Percentiles rank a stretch among this genome's conserved stretches.
Conservation (phyloP, 1,140 invertebrate genomes). For the Phymastichus coffea region DNA sequence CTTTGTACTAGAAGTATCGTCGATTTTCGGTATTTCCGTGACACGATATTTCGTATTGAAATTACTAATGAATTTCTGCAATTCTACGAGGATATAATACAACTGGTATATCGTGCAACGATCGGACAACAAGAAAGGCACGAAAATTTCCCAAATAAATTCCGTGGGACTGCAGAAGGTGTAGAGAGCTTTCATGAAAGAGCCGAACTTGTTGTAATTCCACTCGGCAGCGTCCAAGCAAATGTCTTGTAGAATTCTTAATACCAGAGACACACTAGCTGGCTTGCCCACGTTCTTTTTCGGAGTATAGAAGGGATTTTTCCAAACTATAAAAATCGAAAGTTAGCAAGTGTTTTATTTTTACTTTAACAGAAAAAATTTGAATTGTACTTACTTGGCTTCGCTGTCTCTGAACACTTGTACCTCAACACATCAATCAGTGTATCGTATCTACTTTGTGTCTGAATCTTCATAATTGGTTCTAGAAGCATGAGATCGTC, state of each 20-base stretch:
- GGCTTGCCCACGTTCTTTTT: too few relatives aligned
- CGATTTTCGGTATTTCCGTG: too few relatives aligned
- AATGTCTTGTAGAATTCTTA: conserved; percentile 30
- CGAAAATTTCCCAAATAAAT: conserved; percentile 40
- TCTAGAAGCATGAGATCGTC: conserved; percentile 36
- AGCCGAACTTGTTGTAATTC: conserved; percentile 32
- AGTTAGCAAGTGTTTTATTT: too few relatives aligned
- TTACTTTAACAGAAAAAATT: too few relatives aligned
- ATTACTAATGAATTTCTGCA: conserved; percentile 19
- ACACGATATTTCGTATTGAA: conserved; percentile 5
- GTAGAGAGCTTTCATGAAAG: conserved; percentile 31
- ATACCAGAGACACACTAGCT: neutral
- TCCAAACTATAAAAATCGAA: too few relatives aligned
- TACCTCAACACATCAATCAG: neutral
- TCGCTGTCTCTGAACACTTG: neutral
- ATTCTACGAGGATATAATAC: conserved; percentile 21
- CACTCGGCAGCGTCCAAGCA: conserved; percentile 30
- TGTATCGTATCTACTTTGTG: conserved; percentile 20
- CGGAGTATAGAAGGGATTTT: too few relatives aligned
- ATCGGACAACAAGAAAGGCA: conserved; percentile 34
- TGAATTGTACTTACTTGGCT: too few relatives aligned
- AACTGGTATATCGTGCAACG: conserved; percentile 25
- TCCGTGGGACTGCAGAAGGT: conserved; percentile 31
- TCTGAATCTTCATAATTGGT: conserved; percentile 37
- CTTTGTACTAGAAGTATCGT: too few relatives aligned